phyloP scores from a whole-genome alignment of 2,797 vertebrate species.

The Darevskia mixta region DNA sequence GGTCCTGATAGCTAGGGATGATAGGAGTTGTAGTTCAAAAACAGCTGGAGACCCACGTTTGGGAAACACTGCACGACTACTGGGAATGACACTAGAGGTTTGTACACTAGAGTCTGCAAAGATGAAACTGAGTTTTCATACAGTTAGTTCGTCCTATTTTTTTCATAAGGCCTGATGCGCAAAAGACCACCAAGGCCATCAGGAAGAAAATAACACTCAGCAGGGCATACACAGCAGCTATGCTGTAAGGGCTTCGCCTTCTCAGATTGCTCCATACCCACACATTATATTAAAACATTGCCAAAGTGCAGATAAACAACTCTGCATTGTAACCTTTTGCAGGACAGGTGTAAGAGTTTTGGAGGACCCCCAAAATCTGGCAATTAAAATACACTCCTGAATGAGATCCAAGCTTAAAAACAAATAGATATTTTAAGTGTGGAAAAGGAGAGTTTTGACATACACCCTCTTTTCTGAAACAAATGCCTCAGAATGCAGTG shows the following conservation, averaged over 20 bases:
- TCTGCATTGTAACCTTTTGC: not conserved
- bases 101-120: not conserved
- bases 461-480: not conserved
- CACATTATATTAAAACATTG: not conserved
- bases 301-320: not conserved
- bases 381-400: not conserved
- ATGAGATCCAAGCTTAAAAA: not conserved
- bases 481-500: conserved; percentile 1
- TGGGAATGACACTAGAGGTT: too few relatives aligned
- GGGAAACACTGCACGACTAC: too few relatives aligned
- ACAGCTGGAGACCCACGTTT: too few relatives aligned
- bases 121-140: not conserved
- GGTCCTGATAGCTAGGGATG: too few relatives aligned
- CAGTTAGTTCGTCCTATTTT: not conserved
- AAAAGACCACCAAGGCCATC: not conserved
- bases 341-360: not conserved
- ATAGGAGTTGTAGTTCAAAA: too few relatives aligned
- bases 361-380: not conserved
- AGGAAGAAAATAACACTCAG: not conserved
- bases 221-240: not conserved
- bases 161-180: not conserved
- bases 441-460: not conserved
- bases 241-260: not conserved
- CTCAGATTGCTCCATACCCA: not conserved
- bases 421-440: not conserved